These are phyloP conservation scores for Agrotis puta DNA, from an alignment of 2,888 invertebrate species.

Conservation along the genomic window DNA sequence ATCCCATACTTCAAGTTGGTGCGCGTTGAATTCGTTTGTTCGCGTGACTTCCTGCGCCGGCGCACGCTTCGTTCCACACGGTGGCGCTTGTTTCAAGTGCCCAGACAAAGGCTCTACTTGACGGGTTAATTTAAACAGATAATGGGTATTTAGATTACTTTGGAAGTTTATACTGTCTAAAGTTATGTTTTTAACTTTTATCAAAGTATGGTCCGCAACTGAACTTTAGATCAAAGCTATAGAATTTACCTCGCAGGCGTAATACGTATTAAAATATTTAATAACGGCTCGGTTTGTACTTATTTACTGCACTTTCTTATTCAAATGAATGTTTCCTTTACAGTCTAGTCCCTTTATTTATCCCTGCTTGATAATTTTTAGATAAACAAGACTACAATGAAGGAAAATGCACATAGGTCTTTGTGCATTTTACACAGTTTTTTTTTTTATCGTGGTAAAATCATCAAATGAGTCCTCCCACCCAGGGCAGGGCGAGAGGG, in stretches of 20 bases:
- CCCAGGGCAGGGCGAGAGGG: no score
- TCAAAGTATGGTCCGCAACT: no score
- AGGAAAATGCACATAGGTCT: neutral
- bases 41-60: constrained; percentile 69
- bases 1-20: constrained; percentile 39
- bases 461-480: no score
- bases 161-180: no score
- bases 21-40: constrained; percentile 61
- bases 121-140: constrained; percentile 38
- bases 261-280: no score
- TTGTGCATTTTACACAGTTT: neutral
- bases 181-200: no score
- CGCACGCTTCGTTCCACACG: constrained; percentile 76
- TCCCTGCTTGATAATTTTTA: neutral
- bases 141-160: constrained; percentile 9
- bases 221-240: no score
- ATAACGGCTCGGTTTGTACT: no score
- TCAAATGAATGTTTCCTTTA: neutral
- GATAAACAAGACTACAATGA: neutral
- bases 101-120: constrained; percentile 43
- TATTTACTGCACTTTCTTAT: neutral
- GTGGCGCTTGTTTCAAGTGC: constrained; percentile 38
- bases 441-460: no score
- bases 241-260: no score
- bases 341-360: neutral